Conservation (phyloP, 2,888 invertebrate genomes). For the Neoascia interrupta region DNA sequence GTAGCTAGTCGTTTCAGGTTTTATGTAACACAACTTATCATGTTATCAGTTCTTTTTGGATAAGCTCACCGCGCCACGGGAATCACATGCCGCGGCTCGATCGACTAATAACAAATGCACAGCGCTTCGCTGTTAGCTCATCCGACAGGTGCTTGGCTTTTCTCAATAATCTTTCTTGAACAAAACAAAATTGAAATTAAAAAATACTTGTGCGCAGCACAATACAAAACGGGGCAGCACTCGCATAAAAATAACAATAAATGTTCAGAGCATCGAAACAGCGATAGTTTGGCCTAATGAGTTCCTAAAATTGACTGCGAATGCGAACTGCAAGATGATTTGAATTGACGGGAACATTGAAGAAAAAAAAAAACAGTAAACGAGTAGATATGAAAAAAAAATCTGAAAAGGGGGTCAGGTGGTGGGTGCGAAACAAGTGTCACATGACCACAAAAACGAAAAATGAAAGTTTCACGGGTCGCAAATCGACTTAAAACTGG, state of each 20-base stretch:
- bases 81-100: conserved; percentile 43
- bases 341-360: no score
- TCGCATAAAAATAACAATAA: no score
- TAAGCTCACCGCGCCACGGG: conserved; percentile 27
- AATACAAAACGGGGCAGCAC: not conserved
- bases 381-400: conserved; percentile 21
- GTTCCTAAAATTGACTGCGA: conserved; percentile 4
- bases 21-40: conserved; percentile 54
- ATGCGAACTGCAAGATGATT: no score
- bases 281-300: conserved; percentile 19
- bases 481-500: not conserved
- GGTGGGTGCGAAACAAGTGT: conserved; percentile 68
- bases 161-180: no score
- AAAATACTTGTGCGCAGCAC: not conserved
- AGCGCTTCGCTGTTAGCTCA: not conserved
- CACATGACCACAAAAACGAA: conserved; percentile 62
- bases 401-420: conserved; percentile 60
- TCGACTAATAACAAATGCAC: conserved; percentile 34
- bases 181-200: no score
- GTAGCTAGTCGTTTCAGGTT: conserved; percentile 2
- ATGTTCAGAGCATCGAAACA: not conserved
- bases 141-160: conserved; percentile 6
- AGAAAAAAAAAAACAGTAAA: conserved; percentile 17
- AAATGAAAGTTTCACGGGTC: conserved; percentile 15
- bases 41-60: conserved; percentile 49